phyloP scores from a whole-genome alignment of 2,888 invertebrate species.

The Marasmarcha lunaedactyla region DNA sequence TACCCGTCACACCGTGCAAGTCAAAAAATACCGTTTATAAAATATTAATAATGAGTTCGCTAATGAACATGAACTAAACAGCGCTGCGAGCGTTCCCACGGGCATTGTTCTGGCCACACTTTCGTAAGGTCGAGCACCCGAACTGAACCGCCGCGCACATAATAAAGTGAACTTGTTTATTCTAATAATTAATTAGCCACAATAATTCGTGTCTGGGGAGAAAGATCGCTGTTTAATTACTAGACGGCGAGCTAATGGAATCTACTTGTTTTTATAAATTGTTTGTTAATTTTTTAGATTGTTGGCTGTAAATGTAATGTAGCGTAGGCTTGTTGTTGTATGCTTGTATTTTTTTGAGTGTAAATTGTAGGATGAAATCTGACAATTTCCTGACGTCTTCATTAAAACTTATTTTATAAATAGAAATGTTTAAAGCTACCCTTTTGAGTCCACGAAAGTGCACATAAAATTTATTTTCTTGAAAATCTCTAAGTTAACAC shows the following conservation, averaged over 20 bases:
- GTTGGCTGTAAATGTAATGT: background rate
- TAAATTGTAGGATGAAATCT: too few species aligned
- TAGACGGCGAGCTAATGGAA: slow-evolving; percentile 6
- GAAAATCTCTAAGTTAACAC: too few species aligned
- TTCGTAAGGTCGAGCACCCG: slow-evolving; percentile 37
- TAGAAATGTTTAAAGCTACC: too few species aligned
- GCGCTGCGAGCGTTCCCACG: background rate
- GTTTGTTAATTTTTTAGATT: background rate
- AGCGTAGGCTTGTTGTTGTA: background rate
- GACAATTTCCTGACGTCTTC: too few species aligned
- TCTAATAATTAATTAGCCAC: slow-evolving; percentile 52
- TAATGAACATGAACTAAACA: slow-evolving; percentile 46
- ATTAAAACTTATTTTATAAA: too few species aligned
- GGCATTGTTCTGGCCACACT: slow-evolving; percentile 11
- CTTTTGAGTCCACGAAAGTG: too few species aligned
- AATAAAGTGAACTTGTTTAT: slow-evolving; percentile 55
- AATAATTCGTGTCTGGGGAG: slow-evolving; percentile 3
- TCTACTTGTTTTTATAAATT: background rate
- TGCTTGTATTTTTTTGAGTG: too few species aligned
- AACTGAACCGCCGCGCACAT: slow-evolving; percentile 30
- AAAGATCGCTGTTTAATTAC: slow-evolving; percentile 11
- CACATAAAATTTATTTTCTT: too few species aligned
- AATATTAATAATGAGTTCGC: slow-evolving; percentile 59
- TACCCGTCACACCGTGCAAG: slow-evolving; percentile 17
- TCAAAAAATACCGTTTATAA: slow-evolving; percentile 52